Percentiles rank a stretch among this genome's conserved stretches.
Conservation (phyloP, 2,797 vertebrate genomes). For the Setipinna tenuifilis region DNA sequence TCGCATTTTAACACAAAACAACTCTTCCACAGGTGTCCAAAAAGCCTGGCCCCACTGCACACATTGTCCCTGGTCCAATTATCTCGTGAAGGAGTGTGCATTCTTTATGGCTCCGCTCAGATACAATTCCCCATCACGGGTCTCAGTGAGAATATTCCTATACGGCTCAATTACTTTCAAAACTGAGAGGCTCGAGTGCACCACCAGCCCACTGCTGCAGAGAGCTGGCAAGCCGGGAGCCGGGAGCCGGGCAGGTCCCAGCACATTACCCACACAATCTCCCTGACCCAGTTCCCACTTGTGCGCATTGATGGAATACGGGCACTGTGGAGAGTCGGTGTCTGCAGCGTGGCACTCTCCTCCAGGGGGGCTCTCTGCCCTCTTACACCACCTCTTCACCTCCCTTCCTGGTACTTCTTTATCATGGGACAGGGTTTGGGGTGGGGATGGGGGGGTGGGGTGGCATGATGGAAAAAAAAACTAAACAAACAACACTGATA, state of each 20-base stretch:
- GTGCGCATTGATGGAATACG: conserved; percentile 57
- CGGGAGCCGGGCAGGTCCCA: conserved; percentile 14
- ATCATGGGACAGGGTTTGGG: neutral
- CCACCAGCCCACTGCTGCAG: neutral
- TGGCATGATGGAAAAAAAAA: too few relatives aligned
- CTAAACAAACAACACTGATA: too few relatives aligned
- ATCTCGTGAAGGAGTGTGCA: conserved; percentile 66
- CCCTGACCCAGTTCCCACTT: conserved; percentile 32
- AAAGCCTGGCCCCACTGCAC: conserved; percentile 51
- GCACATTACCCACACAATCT: conserved; percentile 16
- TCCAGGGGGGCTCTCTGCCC: neutral
- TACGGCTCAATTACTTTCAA: conserved; percentile 68
- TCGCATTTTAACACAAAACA: neutral
- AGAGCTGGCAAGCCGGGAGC: too few relatives aligned
- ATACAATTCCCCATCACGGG: conserved; percentile 36
- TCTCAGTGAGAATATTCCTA: conserved; percentile 63
- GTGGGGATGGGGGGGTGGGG: too few relatives aligned
- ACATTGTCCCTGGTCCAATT: conserved; percentile 73
- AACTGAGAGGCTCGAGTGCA: neutral
- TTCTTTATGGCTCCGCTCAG: conserved; percentile 64
- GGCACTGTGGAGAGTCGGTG: conserved; percentile 44
- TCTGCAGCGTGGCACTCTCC: neutral
- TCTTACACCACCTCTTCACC: neutral
- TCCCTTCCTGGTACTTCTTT: neutral
- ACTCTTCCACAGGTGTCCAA: neutral